Percentiles rank a stretch among this genome's conserved stretches.
phyloP scores from a whole-genome alignment of 2,797 vertebrate genomes.

The Todus mexicanus region DNA sequence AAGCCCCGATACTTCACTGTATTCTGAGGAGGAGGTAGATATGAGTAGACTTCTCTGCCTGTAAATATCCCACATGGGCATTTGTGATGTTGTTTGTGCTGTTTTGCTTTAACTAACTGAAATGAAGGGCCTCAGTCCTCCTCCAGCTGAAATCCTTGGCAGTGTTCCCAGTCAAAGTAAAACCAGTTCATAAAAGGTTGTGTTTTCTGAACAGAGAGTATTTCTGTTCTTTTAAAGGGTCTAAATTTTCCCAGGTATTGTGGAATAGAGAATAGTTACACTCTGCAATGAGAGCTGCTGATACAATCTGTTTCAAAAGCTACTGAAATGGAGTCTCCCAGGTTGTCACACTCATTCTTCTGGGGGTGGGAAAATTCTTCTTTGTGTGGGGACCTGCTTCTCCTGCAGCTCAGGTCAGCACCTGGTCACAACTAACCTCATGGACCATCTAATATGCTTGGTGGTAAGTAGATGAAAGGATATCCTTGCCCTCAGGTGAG shows the following conservation, averaged over 20 bases:
- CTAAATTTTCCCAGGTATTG: constrained; percentile 17
- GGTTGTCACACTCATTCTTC: not conserved
- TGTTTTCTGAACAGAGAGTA: constrained; percentile 31
- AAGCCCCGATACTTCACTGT: not conserved
- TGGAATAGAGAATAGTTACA: not conserved
- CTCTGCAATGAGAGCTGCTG: not conserved
- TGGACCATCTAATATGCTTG: not conserved
- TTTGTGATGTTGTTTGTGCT: not conserved
- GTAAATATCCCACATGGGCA: not conserved
- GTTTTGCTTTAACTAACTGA: not conserved
- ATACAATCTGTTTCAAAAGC: not conserved
- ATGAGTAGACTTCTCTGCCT: not conserved
- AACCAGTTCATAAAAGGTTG: constrained; percentile 49
- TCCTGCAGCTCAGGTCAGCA: not conserved
- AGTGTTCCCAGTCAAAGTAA: constrained; percentile 31
- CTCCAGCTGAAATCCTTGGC: constrained; percentile 44
- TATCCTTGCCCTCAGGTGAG: not conserved
- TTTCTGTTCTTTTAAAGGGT: constrained; percentile 24
- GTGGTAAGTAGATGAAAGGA: not conserved
- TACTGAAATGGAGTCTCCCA: not conserved
- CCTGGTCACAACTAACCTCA: not conserved
- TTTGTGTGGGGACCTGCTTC: not conserved
- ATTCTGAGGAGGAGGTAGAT: not conserved
- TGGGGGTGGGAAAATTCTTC: not conserved
- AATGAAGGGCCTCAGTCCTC: constrained; percentile 50